Conservation (phyloP, 2,797 vertebrate genomes). For the Poecilia wingei region DNA sequence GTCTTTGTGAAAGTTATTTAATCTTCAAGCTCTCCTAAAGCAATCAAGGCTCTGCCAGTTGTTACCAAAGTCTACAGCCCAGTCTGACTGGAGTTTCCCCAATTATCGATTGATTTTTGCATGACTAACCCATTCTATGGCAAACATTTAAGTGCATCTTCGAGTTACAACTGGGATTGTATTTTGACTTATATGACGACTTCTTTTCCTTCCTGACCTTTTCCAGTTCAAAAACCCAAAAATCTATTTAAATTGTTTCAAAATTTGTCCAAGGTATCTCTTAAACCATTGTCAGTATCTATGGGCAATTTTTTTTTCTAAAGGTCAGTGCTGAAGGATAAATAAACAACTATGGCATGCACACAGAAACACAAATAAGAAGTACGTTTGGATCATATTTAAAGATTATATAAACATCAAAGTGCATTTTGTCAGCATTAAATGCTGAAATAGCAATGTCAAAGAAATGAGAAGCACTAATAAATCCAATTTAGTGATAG, state of each 20-base stretch:
- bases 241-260: background rate
- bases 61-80: background rate
- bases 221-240: background rate
- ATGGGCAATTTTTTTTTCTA: background rate
- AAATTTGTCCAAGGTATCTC: background rate
- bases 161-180: background rate
- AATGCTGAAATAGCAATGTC: conserved; percentile 10
- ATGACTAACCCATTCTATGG: background rate
- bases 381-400: conserved; percentile 26
- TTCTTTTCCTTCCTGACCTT: background rate
- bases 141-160: background rate
- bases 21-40: background rate
- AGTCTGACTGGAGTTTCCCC: background rate
- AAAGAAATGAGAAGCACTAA: background rate
- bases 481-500: background rate
- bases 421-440: conserved; percentile 10
- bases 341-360: conserved; percentile 23
- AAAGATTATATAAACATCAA: conserved; percentile 33
- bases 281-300: background rate
- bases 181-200: background rate
- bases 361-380: conserved; percentile 18
- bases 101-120: background rate
- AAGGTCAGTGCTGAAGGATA: conserved; percentile 10
- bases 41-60: background rate
- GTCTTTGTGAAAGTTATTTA: background rate